Evolutionary conservation across 2,113 vertebrate species (phyloP), one percentile per base, ranked within the genome.

Genomic region (Cephalopterus ornatus): DNA sequence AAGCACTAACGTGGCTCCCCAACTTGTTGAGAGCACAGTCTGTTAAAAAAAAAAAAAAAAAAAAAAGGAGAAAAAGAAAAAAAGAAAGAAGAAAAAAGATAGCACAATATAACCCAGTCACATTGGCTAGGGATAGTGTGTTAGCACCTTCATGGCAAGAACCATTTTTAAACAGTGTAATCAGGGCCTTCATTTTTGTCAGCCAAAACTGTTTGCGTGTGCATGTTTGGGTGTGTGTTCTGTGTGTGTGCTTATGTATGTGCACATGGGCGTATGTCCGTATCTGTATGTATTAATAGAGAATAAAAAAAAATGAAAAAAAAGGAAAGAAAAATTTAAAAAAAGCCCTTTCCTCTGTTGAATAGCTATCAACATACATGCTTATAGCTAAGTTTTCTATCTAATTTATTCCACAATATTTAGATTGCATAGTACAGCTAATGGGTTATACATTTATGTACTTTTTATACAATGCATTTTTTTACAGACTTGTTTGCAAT

Each of bases 331-430:
- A 97, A 97, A 20, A 55, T 30, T 13, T 41, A 7, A 5, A 33
- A 67, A 95, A 97, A 96, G 78, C 94, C 95, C 97, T 97, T 98
- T 98, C 98, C 97, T 98, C 98, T 96, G 97, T 98, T 98, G 98
- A 98, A 98, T 98, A 98, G 98, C 97, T 98, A 98, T 97, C 98
- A 97, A 96, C 98, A 82, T 95, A 98, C 97, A 96, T 98, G 98
- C 98, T 98, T 98, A 98, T 98, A 98, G 97, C 97, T 98, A 97
- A 96, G 95, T 97, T 98, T 98, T 97, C 92, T 98, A 98, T 98
- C 97, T 99, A 99, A 99, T 99, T 99, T 99, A 99, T 99, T 99
- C 98, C 98, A 98, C 97, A 95, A 96, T 98, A 98, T 98, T 98
- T 98, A 98, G 98, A 97, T 98, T 98, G 98, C 98, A 98, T 98